Evolutionary conservation across 1,140 invertebrate species (phyloP), one percentile per base, ranked within the genome.

Genomic region (Calliphora vicina): DNA sequence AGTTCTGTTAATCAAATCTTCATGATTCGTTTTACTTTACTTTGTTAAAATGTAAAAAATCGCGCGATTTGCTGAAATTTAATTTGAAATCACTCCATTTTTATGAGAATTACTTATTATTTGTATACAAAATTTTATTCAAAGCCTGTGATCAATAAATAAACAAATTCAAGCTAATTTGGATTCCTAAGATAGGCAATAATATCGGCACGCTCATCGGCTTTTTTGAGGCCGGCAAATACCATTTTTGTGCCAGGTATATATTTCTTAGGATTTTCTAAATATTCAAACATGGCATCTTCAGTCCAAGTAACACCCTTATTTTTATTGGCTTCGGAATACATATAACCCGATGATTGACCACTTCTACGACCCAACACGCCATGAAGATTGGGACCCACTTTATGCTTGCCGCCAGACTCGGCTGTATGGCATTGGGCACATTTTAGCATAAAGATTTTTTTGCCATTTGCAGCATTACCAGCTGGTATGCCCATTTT

Each of bases 181-280:
- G 67, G 13, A 29, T 42, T 81, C 80, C 90, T 89, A 42, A 92
- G 85, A 84, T 90, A 97, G 20, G 95, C 94, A 87, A 97, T 96
- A 57, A 97, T 86, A 91, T 97, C 94, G 6, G 91, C 92, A 45
- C 96, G 91, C 80, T 97, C 96, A 27, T 93, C 88, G 29, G 91
- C 91, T 87, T 97, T 97, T 88, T 97, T 97, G 6, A 97, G 87
- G 23, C 96, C 96, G 74, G 95, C 94, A 86, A 97, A 97, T 0
- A 97, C 92, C 96, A 97, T 97, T 87, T 97, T 96, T 23, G 96
- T 96, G 25, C 96, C 96, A 15, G 96, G 96, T 87, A 97, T 96
- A 89, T 92, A 96, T 87, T 96, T 96, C 90, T 96, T 97, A 0
- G 96, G 96, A 89, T 97, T 94, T 85, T 93, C 92, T 23, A 97